Conservation (phyloP, 2,888 invertebrate species). For the Tribolium freemani region DNA sequence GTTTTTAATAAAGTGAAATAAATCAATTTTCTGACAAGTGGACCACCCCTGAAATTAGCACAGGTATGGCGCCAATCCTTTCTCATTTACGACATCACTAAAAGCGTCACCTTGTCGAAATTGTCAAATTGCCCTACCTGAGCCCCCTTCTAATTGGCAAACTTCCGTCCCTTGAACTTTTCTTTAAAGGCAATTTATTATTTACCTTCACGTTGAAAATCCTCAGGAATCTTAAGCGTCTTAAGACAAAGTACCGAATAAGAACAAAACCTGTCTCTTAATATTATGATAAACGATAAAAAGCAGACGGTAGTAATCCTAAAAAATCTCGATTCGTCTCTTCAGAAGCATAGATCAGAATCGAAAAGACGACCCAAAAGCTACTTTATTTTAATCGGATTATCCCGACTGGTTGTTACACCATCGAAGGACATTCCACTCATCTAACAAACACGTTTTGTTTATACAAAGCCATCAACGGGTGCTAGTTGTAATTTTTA, state of each 20-base stretch:
- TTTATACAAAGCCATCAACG: constrained; percentile 32
- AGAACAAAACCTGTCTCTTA: constrained; percentile 51
- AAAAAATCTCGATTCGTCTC: constrained; percentile 42
- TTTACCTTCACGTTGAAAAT: not conserved
- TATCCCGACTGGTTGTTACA: constrained; percentile 31
- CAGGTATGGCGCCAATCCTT: not conserved
- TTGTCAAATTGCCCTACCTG: not conserved
- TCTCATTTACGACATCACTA: not conserved
- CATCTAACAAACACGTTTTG: constrained; percentile 37
- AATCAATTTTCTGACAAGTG: not conserved
- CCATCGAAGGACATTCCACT: constrained; percentile 48
- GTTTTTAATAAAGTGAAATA: no score
- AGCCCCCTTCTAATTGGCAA: constrained; percentile 19
- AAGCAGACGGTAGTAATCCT: constrained; percentile 54
- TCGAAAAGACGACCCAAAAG: constrained; percentile 47
- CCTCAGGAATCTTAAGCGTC: constrained; percentile 28
- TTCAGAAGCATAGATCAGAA: constrained; percentile 47
- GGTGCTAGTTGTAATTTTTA: constrained; percentile 12
- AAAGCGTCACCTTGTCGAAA: not conserved
- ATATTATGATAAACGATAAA: constrained; percentile 56
- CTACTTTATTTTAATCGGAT: constrained; percentile 52
- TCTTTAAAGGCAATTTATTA: not conserved
- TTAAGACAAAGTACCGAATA: constrained; percentile 41
- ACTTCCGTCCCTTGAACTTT: constrained; percentile 16
- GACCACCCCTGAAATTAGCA: not conserved